These are phyloP conservation scores for Heliothis virescens DNA, from an alignment of 1,140 invertebrate genomes.

Conservation along the genomic window DNA sequence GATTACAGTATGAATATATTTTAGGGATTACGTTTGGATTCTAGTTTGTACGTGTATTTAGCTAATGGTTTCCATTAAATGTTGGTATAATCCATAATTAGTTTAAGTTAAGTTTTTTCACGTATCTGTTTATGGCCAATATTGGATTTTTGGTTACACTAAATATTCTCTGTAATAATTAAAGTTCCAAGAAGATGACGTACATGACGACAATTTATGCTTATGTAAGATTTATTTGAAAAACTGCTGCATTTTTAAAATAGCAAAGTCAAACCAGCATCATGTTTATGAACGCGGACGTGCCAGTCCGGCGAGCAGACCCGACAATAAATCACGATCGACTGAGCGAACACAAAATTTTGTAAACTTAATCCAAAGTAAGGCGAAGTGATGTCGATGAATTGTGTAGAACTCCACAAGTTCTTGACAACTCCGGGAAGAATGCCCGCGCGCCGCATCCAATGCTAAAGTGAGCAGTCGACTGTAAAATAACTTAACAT, in stretches of 20 bases:
- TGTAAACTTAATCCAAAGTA: conserved; percentile 62
- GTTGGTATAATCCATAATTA: no score
- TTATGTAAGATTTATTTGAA: no score
- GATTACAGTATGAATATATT: no score
- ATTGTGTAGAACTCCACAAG: conserved; percentile 58
- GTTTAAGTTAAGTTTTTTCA: no score
- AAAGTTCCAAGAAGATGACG: no score
- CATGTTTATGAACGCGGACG: conserved; percentile 47
- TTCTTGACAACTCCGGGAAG: conserved; percentile 57
- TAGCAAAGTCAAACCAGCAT: conserved; percentile 21
- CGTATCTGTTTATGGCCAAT: no score
- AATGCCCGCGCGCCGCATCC: conserved; percentile 53
- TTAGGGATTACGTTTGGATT: no score
- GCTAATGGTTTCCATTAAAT: no score
- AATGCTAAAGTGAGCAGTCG: conserved; percentile 41
- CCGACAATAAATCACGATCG: conserved; percentile 60
- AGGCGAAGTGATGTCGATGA: conserved; percentile 56
- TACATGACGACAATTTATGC: no score
- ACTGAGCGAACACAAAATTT: conserved; percentile 58
- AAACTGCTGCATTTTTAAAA: neutral
- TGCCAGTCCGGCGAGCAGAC: conserved; percentile 47
- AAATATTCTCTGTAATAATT: no score
- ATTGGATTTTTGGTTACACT: no score
- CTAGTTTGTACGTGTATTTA: no score
- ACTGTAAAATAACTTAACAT: conserved; percentile 52